Conservation (phyloP, 2,797 vertebrate species). For the Notoglanidium macrostoma region DNA sequence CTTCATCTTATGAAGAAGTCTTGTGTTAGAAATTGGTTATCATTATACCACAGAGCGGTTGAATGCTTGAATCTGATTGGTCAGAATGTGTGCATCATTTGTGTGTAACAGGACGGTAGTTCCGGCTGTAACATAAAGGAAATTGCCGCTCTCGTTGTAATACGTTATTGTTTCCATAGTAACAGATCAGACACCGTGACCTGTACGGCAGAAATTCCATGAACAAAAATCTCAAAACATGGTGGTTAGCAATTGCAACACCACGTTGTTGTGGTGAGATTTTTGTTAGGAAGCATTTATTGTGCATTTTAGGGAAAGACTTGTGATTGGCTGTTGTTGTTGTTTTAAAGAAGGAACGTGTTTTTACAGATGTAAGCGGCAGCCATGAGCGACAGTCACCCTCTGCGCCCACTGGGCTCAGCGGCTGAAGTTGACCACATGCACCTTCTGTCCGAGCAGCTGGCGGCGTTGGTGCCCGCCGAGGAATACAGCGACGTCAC, state of each 20-base stretch:
- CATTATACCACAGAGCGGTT: neutral
- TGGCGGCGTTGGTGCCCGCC: constrained; percentile 89
- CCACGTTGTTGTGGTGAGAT: too few species aligned
- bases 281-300: too few species aligned
- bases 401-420: constrained; percentile 87
- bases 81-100: neutral
- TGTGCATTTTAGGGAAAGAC: too few species aligned
- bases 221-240: too few species aligned
- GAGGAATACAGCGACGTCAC: constrained; percentile 98
- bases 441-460: constrained; percentile 94
- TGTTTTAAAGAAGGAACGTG: neutral
- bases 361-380: constrained; percentile 33
- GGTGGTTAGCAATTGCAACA: too few species aligned
- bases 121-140: neutral
- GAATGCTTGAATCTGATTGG: neutral
- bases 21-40: neutral
- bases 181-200: too few species aligned
- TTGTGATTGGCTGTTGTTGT: neutral
- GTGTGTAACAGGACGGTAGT: neutral
- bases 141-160: too few species aligned
- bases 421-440: constrained; percentile 96
- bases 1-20: neutral
- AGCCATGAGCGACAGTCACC: constrained; percentile 95
- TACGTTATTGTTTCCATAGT: neutral
- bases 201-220: too few species aligned